A percentile compares a stretch with the other conserved stretches of the same genome.
These are phyloP conservation scores for Thunnus maccoyii DNA, from an alignment of 2,113 vertebrate genomes.

Conservation along the genomic window DNA sequence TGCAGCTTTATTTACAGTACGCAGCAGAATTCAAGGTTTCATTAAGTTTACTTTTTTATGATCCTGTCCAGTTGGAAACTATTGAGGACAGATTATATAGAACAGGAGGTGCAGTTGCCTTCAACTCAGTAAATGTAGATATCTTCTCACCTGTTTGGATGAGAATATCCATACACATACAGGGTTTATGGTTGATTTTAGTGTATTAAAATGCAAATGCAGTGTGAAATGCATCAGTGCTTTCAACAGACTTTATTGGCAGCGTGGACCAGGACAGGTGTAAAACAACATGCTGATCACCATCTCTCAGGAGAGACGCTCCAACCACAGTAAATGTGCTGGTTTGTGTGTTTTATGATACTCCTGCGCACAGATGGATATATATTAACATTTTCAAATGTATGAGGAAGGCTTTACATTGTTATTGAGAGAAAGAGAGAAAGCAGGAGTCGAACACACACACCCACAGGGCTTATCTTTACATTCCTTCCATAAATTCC, in stretches of 20 bases:
- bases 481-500: constrained; percentile 30
- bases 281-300: not conserved
- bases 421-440: not conserved
- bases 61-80: too few relatives aligned
- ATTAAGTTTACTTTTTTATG: too few relatives aligned
- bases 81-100: too few relatives aligned
- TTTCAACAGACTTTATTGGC: constrained; percentile 16
- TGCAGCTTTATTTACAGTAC: too few relatives aligned
- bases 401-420: not conserved
- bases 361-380: not conserved
- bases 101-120: too few relatives aligned
- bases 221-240: not conserved
- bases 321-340: not conserved
- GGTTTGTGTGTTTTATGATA: constrained; percentile 21
- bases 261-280: not conserved
- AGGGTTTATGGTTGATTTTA: too few relatives aligned
- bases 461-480: constrained; percentile 7
- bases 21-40: too few relatives aligned
- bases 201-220: too few relatives aligned
- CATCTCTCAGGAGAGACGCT: not conserved
- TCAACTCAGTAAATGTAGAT: too few relatives aligned
- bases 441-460: not conserved
- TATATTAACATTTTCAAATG: constrained; percentile 9
- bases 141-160: too few relatives aligned
- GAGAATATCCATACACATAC: too few relatives aligned